These are phyloP conservation scores for Nerophis lumbriciformis DNA, from an alignment of 2,113 vertebrate genomes.

Conservation along the genomic window DNA sequence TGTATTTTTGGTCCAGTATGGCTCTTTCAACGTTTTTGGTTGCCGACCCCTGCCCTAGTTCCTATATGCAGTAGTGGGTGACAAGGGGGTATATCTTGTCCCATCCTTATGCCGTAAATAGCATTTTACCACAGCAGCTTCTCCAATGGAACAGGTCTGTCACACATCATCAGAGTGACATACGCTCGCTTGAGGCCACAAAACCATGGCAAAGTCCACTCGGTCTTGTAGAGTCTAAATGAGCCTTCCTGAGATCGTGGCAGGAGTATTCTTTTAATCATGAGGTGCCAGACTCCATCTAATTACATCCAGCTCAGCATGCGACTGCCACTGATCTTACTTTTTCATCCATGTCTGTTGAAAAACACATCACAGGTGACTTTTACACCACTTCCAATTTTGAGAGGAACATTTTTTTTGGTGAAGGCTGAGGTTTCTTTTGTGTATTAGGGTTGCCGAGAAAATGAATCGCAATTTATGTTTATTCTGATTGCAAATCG, in stretches of 20 bases:
- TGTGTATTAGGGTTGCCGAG: too few species aligned
- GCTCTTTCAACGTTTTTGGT: too few species aligned
- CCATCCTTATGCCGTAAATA: too few species aligned
- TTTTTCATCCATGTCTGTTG: neutral
- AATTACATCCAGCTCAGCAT: constrained; percentile 24
- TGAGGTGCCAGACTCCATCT: constrained; percentile 32
- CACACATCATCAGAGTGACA: constrained; percentile 29
- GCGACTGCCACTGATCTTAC: neutral
- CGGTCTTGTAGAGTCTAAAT: constrained; percentile 19
- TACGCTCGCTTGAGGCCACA: constrained; percentile 27
- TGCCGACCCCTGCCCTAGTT: too few species aligned
- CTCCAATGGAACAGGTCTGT: constrained; percentile 22
- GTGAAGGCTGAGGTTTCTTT: neutral
- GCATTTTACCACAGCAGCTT: too few species aligned
- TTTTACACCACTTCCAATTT: neutral
- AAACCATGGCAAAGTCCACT: constrained; percentile 18
- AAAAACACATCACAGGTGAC: too few species aligned
- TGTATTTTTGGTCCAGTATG: too few species aligned
- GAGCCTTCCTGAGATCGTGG: constrained; percentile 23
- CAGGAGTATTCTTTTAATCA: constrained; percentile 30
- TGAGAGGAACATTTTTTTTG: neutral
- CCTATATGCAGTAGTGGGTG: too few species aligned
- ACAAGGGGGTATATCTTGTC: too few species aligned
- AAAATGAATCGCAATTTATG: too few species aligned
- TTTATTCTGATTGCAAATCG: too few species aligned